Percentiles rank a stretch among this genome's conserved stretches.
Evolutionary conservation across 2,113 vertebrate genomes (phyloP).

Genomic region (Natator depressus): DNA sequence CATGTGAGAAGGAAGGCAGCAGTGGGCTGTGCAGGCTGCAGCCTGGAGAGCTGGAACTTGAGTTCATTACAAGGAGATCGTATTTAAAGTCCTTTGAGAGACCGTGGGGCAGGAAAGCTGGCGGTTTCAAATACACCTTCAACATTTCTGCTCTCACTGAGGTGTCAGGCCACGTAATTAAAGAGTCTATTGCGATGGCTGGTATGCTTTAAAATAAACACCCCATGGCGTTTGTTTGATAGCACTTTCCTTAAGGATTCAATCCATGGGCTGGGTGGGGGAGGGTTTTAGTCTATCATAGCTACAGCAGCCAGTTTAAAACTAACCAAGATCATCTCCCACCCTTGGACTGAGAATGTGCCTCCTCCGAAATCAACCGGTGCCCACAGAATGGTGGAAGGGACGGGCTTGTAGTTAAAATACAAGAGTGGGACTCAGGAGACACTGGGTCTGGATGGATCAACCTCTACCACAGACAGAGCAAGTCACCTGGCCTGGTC

Average conservation of each 20-base stretch:
- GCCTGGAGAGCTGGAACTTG: background rate
- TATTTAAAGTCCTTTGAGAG: background rate
- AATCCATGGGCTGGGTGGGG: background rate
- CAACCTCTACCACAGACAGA: background rate
- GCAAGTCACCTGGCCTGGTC: background rate
- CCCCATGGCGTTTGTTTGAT: background rate
- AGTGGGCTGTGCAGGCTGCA: accelerated
- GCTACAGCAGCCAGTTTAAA: background rate
- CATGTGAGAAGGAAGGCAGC: background rate
- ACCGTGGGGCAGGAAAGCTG: background rate
- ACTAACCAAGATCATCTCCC: background rate
- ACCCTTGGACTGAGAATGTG: background rate
- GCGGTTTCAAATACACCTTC: accelerated
- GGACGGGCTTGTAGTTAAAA: background rate
- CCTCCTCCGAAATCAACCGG: background rate
- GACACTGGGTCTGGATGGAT: background rate
- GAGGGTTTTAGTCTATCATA: background rate
- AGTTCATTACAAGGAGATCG: background rate
- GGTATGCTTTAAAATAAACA: background rate
- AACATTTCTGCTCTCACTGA: background rate
- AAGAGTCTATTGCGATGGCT: background rate
- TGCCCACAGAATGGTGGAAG: background rate
- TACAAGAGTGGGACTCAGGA: background rate
- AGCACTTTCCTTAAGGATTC: background rate
- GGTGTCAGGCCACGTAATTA: background rate